Base-by-base conservation (phyloP, 2,113 vertebrate genomes). In the Tragelaphus imberbis region DNA sequence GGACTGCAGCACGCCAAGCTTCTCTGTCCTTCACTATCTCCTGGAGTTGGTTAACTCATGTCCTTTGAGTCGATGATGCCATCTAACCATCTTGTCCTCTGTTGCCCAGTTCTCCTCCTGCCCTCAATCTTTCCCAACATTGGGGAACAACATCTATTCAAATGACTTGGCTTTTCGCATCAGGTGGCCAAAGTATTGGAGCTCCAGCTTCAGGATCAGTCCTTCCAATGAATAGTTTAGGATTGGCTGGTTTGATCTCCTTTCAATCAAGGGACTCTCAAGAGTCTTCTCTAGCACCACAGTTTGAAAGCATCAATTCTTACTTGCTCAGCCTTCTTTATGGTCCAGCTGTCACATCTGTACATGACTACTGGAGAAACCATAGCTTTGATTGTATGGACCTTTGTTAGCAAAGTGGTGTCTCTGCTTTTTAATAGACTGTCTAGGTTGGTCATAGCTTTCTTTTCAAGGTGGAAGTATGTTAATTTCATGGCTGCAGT, bases 321-420 rank as follows among this genome's bases (percentile, higher is more conserved):
- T 71, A 17, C 9, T 21, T 40, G n/a, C n/a, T 71, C n/a, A 71
- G n/a, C 33, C 17, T 36, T 71, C n/a, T 6, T 71, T 71, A 36
- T 71, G 68, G 9, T 71, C 19, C 19, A 40, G 25, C 9, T 71
- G 5, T 40, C 68, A 40, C 33, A 36, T 21, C n/a, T 21, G 19
- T 40, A 40, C 19, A 23, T 40, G 68, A 71, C n/a, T 71, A 36
- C n/a, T 71, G 8, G 65, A 36, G 11, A 71, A 71, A 71, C 33
- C 0, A 0, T 36, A 71, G n/a, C 33, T 3, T 71, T 21, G n/a
- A 36, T n/a, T 71, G 4, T 36, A 36, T 71, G 65, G 65, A 71
- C 65, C 65, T 21, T 36, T 71, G n/a, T 71, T 17, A 71, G 33
- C 17, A 36, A 71, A 36, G n/a, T 71, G 65, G 36, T 36, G 65